These are phyloP conservation scores for Ailuropoda melanoleuca DNA, from an alignment of 2,113 vertebrate genomes.

Conservation along the genomic window DNA sequence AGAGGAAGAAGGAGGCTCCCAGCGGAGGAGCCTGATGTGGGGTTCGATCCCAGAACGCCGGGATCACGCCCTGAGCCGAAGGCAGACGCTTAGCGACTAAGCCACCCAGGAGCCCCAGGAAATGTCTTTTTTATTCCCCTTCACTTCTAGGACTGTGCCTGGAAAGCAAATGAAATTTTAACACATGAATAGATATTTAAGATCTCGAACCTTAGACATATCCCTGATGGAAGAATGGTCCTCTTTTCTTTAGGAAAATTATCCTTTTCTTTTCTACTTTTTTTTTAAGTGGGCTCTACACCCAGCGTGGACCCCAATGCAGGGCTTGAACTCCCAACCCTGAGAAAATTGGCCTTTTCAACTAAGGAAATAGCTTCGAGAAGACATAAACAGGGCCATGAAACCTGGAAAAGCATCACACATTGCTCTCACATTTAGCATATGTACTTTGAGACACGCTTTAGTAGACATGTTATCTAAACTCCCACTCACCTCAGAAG, in stretches of 20 bases:
- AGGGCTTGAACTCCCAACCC: neutral
- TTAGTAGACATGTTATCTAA: neutral
- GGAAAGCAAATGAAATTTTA: neutral
- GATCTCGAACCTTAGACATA: neutral
- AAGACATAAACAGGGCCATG: neutral
- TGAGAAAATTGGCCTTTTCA: neutral
- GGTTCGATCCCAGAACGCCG: too few relatives aligned
- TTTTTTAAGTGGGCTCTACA: neutral
- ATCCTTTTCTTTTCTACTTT: neutral
- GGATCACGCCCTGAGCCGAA: too few relatives aligned
- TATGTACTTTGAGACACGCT: neutral
- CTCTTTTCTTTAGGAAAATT: neutral
- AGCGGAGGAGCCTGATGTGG: too few relatives aligned
- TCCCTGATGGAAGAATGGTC: neutral
- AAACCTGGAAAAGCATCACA: neutral
- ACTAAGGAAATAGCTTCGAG: neutral
- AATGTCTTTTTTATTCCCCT: neutral
- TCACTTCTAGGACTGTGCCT: neutral
- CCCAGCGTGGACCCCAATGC: neutral
- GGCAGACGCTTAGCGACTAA: too few relatives aligned
- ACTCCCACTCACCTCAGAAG: neutral
- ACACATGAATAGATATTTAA: neutral
- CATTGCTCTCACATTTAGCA: neutral
- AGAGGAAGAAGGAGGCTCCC: too few relatives aligned
- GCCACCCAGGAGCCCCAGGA: too few relatives aligned